A percentile compares a stretch with the other conserved stretches of the same genome.
Conservation (phyloP, 2,797 vertebrate species). For the Chaetophractus vellerosus region DNA sequence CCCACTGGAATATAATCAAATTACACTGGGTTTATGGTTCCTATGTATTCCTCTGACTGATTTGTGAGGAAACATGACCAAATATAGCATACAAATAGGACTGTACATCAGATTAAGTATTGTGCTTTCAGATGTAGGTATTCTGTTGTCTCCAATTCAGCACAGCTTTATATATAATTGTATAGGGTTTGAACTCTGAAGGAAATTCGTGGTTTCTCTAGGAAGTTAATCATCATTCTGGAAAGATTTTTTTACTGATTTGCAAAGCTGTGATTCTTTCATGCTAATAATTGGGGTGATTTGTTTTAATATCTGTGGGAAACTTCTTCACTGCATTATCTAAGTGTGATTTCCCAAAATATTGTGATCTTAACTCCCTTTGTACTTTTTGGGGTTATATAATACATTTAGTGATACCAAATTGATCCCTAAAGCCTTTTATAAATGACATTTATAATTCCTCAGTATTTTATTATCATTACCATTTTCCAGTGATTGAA, state of each 20-base stretch:
- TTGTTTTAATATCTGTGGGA: not conserved
- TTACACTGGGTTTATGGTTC: not conserved
- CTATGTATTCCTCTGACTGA: not conserved
- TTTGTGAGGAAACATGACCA: no score
- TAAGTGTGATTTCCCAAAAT: not conserved
- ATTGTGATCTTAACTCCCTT: not conserved
- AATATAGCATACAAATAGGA: not conserved
- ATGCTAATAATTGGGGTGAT: not conserved
- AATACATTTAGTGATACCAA: not conserved
- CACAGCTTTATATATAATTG: not conserved
- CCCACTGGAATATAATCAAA: not conserved
- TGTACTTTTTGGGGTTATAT: not conserved
- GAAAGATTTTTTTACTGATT: not conserved
- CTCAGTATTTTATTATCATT: not conserved
- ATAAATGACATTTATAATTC: not conserved
- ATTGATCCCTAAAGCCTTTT: not conserved
- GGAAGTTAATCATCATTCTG: not conserved
- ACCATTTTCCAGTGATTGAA: not conserved
- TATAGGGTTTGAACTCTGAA: not conserved
- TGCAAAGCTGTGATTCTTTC: conserved; percentile 12
- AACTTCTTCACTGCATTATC: not conserved
- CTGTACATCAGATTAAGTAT: not conserved
- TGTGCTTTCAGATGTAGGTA: not conserved
- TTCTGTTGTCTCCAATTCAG: not conserved
- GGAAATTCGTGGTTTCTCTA: conserved; percentile 7